A percentile compares a stretch with the other conserved stretches of the same genome.
phyloP scores from a whole-genome alignment of 2,888 invertebrate species.

The Melanargia galathea region DNA sequence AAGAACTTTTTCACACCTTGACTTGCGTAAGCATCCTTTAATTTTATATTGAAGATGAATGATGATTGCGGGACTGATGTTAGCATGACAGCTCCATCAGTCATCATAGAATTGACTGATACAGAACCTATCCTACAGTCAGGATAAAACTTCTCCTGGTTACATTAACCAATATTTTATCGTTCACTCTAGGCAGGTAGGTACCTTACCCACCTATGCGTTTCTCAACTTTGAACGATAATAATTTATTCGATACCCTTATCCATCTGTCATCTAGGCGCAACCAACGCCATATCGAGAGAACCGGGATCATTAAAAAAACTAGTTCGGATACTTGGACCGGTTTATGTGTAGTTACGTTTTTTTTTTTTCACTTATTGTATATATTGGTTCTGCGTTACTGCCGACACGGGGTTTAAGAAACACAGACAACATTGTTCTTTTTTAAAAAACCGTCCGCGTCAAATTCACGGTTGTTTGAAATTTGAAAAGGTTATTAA shows the following conservation, averaged over 20 bases:
- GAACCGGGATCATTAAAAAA: conserved; percentile 62
- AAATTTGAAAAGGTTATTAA: no score
- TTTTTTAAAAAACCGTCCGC: not conserved
- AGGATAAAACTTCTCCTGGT: no score
- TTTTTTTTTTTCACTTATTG: conserved; percentile 43
- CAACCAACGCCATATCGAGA: conserved; percentile 51
- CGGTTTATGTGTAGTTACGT: conserved; percentile 44
- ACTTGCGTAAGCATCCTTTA: no score
- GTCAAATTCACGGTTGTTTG: not conserved
- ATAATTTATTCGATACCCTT: conserved; percentile 40
- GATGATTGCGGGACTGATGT: no score
- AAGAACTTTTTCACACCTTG: no score
- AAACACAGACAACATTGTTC: conserved; percentile 8
- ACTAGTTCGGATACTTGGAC: conserved; percentile 59
- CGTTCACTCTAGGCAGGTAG: not conserved
- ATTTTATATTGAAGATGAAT: no score
- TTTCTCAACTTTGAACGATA: conserved; percentile 15
- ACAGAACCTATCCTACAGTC: no score
- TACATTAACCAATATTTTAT: conserved; percentile 3
- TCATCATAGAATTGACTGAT: no score
- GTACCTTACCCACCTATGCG: not conserved
- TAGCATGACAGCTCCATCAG: no score
- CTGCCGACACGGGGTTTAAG: conserved; percentile 4
- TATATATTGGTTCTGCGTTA: conserved; percentile 19
- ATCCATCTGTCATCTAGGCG: conserved; percentile 70